Percentiles rank a stretch among this genome's conserved stretches.
Conservation (phyloP, 35 echinoderm and acorn worm genomes). For the Ptychodera flava region DNA sequence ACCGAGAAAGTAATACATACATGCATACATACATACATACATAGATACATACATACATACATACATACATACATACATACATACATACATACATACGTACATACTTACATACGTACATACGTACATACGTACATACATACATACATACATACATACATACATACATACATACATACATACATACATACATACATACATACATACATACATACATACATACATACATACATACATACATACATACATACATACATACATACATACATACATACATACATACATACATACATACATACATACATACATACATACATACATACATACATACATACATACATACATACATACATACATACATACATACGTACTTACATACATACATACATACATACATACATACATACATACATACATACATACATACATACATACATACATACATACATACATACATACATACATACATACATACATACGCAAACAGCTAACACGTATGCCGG, state of each 20-base stretch:
- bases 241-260: neutral
- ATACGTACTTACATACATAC: too few species aligned
- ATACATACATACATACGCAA: too few species aligned
- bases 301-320: too few species aligned
- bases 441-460: too few species aligned
- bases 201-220: conserved; percentile 2
- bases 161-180: conserved; percentile 2
- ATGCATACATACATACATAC: neutral
- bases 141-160: conserved; percentile 2
- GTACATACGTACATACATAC: neutral
- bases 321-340: too few species aligned
- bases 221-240: neutral
- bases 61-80: neutral
- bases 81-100: neutral
- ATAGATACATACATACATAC: neutral
- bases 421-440: too few species aligned
- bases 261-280: neutral
- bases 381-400: too few species aligned
- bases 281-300: neutral
- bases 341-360: too few species aligned
- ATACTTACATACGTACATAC: neutral
- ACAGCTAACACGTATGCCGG: too few species aligned
- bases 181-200: conserved; percentile 2
- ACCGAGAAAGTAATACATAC: neutral
- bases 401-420: too few species aligned